phyloP scores from a whole-genome alignment of 2,888 invertebrate species.

The Colostygia pectinataria region DNA sequence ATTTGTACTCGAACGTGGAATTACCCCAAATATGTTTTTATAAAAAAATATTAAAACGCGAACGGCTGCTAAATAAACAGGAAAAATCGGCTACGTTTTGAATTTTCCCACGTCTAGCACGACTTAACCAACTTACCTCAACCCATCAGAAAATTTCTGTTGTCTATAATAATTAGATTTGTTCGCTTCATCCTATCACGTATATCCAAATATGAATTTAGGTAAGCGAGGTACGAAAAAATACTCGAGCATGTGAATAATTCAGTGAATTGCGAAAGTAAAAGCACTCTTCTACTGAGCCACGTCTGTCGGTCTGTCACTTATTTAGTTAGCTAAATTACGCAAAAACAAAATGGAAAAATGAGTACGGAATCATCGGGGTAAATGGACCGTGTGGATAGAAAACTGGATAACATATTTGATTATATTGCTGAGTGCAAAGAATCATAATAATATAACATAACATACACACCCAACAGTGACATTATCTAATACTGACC shows the following conservation, averaged over 20 bases:
- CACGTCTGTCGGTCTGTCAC: slow-evolving; percentile 69
- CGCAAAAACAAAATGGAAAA: slow-evolving; percentile 38
- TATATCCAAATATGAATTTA: slow-evolving; percentile 46
- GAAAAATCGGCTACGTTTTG: no score
- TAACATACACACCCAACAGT: no score
- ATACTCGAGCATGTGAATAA: slow-evolving; percentile 56
- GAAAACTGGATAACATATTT: slow-evolving; percentile 2
- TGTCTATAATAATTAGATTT: slow-evolving; percentile 1
- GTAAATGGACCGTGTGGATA: slow-evolving; percentile 14
- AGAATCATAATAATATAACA: no score
- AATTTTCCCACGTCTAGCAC: no score
- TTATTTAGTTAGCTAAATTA: slow-evolving; percentile 59
- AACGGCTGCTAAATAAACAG: no score
- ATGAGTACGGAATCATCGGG: slow-evolving; percentile 16
- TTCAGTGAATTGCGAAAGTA: slow-evolving; percentile 66
- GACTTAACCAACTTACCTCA: no score
- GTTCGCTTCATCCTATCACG: slow-evolving; percentile 25
- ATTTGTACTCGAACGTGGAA: no score
- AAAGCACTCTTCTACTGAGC: slow-evolving; percentile 59
- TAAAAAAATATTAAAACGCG: no score
- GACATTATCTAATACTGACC: no score
- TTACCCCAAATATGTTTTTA: no score
- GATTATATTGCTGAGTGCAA: no score
- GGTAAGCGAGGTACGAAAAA: slow-evolving; percentile 46
- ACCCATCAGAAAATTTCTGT: neutral